Base-by-base conservation (phyloP, 2,113 vertebrate genomes). In the Oplegnathus fasciatus region DNA sequence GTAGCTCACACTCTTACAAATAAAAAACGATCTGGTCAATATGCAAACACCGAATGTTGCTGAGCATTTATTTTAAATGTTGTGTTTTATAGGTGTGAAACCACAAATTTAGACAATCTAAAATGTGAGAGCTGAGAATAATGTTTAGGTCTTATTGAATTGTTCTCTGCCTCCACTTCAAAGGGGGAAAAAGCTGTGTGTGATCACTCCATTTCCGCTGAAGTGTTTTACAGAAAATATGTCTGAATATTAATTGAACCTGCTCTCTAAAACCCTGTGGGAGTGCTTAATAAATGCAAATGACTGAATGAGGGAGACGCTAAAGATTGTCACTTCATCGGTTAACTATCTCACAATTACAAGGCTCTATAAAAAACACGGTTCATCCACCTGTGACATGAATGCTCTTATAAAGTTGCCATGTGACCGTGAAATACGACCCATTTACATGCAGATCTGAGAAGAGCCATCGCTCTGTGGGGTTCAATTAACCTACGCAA, bases 401-500 rank as follows among this genome's bases (percentile, higher is more conserved):
- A 84, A 74, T n/a, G 84, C 79, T 78, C 71, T 86, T 80, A 83
- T 85, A 81, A 89, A 89, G 71, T 86, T 62, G 66, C 68, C 83
- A 78, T n/a, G 70, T 83, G 82, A 69, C 30, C 20, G 37, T 86
- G 82, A 94, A 91, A 91, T 91, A 92, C 18, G 70, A 79, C 44
- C 67, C 61, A 67, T 75, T 86, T 80, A 62, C 14, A 24, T 69
- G 60, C 74, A 44, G 81, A 85, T 81, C 69, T 68, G 83, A 76
- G 64, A 80, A 46, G 64, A 61, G 86, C 52, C 80, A 48, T 81
- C 13, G 13, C 69, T 77, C 80, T 52, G 74, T 42, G 84, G 40
- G 75, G 71, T 90, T 90, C 82, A 90, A 94, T 92, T 92, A 93
- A 93, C 80, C 87, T 74, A 42, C 4, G 54, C 40, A 57, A 65